Conservation (phyloP, 2,113 vertebrate genomes). For the Microtus montanus region DNA sequence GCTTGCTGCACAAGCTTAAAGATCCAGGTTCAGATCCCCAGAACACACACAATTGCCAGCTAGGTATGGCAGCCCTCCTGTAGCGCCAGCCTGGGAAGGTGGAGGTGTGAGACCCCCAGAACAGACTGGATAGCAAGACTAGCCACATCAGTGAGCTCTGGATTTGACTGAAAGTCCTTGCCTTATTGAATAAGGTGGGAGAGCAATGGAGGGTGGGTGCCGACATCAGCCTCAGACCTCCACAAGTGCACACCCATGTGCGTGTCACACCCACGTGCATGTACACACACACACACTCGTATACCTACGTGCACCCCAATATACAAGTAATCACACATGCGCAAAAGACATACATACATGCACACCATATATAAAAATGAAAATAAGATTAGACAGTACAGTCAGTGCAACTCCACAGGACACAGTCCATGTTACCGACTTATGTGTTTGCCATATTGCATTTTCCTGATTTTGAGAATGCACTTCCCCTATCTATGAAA, state of each 20-base stretch:
- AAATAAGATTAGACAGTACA: not conserved
- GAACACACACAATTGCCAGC: not conserved
- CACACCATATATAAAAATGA: not conserved
- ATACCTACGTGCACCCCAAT: too few species aligned
- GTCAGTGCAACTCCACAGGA: too few species aligned
- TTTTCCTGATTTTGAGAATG: not conserved
- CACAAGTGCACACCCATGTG: not conserved
- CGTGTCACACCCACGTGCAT: not conserved
- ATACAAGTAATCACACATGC: not conserved
- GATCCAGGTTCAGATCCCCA: not conserved
- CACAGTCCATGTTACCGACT: not conserved
- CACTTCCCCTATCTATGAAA: not conserved
- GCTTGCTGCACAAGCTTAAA: not conserved
- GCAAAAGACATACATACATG: not conserved
- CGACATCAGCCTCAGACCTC: not conserved
- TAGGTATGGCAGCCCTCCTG: not conserved
- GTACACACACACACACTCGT: too few species aligned
- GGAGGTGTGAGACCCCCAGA: not conserved
- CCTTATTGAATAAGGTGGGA: too few species aligned
- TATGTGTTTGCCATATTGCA: not conserved
- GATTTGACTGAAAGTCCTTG: not conserved
- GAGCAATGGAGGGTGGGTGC: not conserved
- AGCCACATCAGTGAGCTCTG: not conserved
- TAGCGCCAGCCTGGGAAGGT: too few species aligned
- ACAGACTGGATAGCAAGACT: not conserved